Conservation (phyloP, 2,888 invertebrate genomes). For the Phlogophora meticulosa region DNA sequence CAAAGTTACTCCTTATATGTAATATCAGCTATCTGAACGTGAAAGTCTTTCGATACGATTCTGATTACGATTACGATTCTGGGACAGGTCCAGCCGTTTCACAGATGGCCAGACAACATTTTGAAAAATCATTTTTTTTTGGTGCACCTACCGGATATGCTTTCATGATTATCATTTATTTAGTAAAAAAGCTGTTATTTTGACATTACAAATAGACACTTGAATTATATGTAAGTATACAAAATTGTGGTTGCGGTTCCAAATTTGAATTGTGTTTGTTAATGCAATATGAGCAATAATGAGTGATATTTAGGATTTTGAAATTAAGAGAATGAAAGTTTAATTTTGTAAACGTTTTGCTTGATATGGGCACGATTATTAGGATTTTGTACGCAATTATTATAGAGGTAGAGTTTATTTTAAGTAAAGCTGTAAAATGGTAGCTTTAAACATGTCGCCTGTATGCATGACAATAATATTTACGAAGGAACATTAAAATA, state of each 20-base stretch:
- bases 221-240: no score
- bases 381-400: conserved; percentile 18
- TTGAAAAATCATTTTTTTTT: no score
- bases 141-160: no score
- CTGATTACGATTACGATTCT: no score
- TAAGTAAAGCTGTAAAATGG: neutral
- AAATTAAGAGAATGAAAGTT: conserved; percentile 33
- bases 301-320: conserved; percentile 22
- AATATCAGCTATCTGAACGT: no score
- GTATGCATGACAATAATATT: conserved; percentile 64
- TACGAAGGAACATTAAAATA: conserved; percentile 67
- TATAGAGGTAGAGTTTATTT: conserved; percentile 5
- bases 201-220: no score
- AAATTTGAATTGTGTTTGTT: conserved; percentile 21
- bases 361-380: neutral
- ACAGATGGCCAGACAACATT: no score
- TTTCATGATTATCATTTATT: no score
- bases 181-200: no score
- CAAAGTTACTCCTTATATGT: no score
- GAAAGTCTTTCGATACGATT: no score
- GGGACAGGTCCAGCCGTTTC: no score
- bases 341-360: conserved; percentile 29
- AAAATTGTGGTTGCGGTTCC: conserved; percentile 50
- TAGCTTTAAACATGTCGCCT: conserved; percentile 34
- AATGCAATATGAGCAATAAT: conserved; percentile 41